A percentile compares a stretch with the other conserved stretches of the same genome.
Evolutionary conservation across 1,140 invertebrate genomes (phyloP).

Genomic region (Ganaspis sp.): DNA sequence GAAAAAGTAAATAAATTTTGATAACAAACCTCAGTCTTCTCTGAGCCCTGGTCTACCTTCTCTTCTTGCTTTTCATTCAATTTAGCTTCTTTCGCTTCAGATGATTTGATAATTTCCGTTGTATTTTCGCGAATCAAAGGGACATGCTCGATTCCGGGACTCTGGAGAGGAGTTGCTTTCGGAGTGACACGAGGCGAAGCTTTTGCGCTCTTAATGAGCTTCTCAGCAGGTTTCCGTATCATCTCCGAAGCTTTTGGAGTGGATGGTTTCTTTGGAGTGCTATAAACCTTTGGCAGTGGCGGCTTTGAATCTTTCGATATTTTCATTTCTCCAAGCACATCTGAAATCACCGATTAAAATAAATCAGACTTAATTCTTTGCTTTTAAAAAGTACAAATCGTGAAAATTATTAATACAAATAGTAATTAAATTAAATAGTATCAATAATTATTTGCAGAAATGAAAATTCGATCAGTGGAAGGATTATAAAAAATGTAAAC

Average conservation of each 20-base stretch:
- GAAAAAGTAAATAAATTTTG: background rate
- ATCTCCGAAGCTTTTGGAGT: conserved; percentile 63
- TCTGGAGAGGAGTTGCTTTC: conserved; percentile 78
- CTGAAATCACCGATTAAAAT: conserved; percentile 45
- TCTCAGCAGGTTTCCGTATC: conserved; percentile 70
- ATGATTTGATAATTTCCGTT: conserved; percentile 73
- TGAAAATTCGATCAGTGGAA: too few species aligned
- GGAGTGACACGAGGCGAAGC: conserved; percentile 75
- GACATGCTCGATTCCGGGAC: conserved; percentile 75
- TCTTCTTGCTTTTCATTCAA: conserved; percentile 67
- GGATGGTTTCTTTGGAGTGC: conserved; percentile 74
- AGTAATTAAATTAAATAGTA: too few species aligned
- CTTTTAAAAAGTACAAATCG: background rate
- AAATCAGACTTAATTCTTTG: background rate
- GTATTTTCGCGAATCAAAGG: conserved; percentile 67
- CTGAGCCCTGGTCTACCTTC: conserved; percentile 69
- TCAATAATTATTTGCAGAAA: too few species aligned
- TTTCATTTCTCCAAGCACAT: conserved; percentile 66
- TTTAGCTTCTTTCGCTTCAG: conserved; percentile 61
- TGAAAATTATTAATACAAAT: too few species aligned
- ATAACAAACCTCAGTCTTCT: conserved; percentile 65
- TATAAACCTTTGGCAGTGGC: conserved; percentile 76
- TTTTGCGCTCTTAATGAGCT: conserved; percentile 71
- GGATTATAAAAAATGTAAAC: too few species aligned
- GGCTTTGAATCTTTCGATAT: conserved; percentile 74